Conservation (phyloP, 1,140 invertebrate genomes). For the Bombus pascuorum region DNA sequence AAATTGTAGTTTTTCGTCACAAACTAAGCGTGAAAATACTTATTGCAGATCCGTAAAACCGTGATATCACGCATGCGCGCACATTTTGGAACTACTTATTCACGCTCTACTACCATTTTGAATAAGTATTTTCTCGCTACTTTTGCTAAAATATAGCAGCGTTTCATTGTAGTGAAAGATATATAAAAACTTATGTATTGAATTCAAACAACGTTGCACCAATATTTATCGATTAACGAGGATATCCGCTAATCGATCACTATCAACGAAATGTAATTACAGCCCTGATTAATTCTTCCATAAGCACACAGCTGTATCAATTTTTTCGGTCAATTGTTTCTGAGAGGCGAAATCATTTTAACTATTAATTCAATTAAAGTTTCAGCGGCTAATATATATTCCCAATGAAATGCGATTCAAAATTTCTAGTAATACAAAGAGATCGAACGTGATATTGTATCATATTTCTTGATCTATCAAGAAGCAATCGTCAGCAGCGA, state of each 20-base stretch:
- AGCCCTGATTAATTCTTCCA: background rate
- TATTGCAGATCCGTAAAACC: background rate
- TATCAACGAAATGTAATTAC: background rate
- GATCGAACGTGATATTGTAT: slow-evolving; percentile 10
- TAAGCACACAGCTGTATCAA: background rate
- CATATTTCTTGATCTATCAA: background rate
- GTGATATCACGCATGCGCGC: background rate
- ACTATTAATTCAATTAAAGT: background rate
- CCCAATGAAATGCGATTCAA: background rate
- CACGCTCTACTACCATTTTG: slow-evolving; percentile 4
- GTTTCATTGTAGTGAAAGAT: background rate
- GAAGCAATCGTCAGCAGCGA: slow-evolving; percentile 6
- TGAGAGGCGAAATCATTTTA: background rate
- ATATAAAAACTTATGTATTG: background rate
- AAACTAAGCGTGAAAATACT: slow-evolving; percentile 10
- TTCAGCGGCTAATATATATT: background rate
- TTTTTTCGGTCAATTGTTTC: background rate
- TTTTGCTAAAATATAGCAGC: slow-evolving; percentile 15
- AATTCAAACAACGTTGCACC: slow-evolving; percentile 1
- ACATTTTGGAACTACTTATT: slow-evolving; percentile 10
- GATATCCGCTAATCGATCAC: background rate
- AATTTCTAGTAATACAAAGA: slow-evolving; percentile 16
- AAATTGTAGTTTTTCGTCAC: slow-evolving; percentile 1
- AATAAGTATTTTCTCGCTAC: slow-evolving; percentile 16
- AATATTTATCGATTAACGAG: background rate